Conservation (phyloP, 2,888 invertebrate genomes). For the Heliconius ethilla region DNA sequence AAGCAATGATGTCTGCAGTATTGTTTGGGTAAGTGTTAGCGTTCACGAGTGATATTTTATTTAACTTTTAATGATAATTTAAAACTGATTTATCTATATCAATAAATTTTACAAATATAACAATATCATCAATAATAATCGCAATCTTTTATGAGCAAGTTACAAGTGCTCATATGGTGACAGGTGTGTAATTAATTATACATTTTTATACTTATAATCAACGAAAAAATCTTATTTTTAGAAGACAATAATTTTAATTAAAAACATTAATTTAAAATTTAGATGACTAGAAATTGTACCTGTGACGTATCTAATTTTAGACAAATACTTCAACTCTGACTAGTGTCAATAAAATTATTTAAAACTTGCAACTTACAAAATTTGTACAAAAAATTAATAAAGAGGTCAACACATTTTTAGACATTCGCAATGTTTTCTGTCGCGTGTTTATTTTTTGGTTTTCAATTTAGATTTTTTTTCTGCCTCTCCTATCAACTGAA, state of each 20-base stretch:
- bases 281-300: background rate
- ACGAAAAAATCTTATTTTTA: background rate
- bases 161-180: background rate
- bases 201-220: background rate
- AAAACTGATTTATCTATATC: background rate
- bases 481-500: slow-evolving; percentile 14
- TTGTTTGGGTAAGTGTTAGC: too few relatives aligned
- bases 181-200: background rate
- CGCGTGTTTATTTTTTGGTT: slow-evolving; percentile 5
- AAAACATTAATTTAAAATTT: background rate
- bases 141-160: too few relatives aligned
- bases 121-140: too few relatives aligned
- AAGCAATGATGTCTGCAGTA: too few relatives aligned
- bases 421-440: slow-evolving; percentile 9
- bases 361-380: background rate
- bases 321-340: background rate
- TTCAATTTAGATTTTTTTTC: slow-evolving; percentile 6
- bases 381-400: background rate
- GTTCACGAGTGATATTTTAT: background rate
- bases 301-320: too few relatives aligned
- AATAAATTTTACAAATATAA: background rate
- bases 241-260: background rate
- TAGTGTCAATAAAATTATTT: background rate
- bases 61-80: background rate
- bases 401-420: slow-evolving; percentile 31